Evolutionary conservation across 2,888 invertebrate species (phyloP), one percentile per base, ranked within the genome.

Genomic region (Heteromyza rotundicornis): DNA sequence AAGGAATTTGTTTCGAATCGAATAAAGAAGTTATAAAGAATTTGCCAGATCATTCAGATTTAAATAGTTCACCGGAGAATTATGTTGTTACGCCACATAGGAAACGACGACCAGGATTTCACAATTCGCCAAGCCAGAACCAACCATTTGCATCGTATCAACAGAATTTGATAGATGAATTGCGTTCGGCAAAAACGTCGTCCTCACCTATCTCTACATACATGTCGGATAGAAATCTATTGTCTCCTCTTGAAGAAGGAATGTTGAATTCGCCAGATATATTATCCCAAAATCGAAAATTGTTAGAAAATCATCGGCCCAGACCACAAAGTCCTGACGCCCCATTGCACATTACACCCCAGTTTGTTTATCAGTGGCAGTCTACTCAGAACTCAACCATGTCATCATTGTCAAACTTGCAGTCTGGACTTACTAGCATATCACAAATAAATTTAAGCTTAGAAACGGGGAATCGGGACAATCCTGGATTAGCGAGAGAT

Each of bases 71-170:
- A 61, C 91, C 92, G 0, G 92, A 92, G 80, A 91, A 91, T 74
- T 94, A 93, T 77, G 92, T 94, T 47, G 94, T 94, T 20, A 94
- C 93, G 32, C 94, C 94, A 12, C 93, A 94, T 84, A 86, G 94
- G 72, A 94, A 94, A 84, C 86, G 94, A 80, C 86, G 93, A 79
- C 93, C 93, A 1, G 94, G 94, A 56, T 94, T 94, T 75, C 92
- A 93, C 80, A 93, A 93, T 77, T 91, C 93, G 35, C 93, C 94
- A 19, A 91, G 92, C 66, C 93, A 94, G 79, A 93, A 94, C 83
- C 92, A 92, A 65, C 92, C 94, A 40, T 94, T 94, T 77, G 92
- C 93, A 68, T 92, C 93, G 63, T 92, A 92, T 79, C 89, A 89
- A 70, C 90, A 90, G 59, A 90, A 90, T 69, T 89, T 91, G 76